These are phyloP conservation scores for Habroteleia sp. DNA, from an alignment of 2,888 invertebrate genomes.

Conservation along the genomic window DNA sequence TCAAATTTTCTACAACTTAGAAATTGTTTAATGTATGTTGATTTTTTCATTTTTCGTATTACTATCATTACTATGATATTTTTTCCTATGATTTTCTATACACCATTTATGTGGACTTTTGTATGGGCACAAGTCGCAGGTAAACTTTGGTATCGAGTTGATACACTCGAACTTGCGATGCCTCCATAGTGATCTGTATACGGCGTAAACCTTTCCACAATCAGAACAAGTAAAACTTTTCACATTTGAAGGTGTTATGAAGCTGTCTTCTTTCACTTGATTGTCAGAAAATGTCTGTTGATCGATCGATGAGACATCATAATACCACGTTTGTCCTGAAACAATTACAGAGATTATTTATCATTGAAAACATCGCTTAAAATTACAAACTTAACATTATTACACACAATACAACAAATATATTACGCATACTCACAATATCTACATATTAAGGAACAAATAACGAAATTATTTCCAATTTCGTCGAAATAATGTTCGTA, in stretches of 20 bases:
- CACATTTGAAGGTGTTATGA: constrained; percentile 8
- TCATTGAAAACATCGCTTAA: too few species aligned
- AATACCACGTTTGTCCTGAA: constrained; percentile 46
- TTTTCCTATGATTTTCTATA: constrained; percentile 74
- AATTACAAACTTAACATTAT: too few species aligned
- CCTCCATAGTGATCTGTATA: constrained; percentile 75
- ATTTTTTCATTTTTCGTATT: constrained; percentile 15
- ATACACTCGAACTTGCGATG: constrained; percentile 77
- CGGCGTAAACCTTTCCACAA: constrained; percentile 75
- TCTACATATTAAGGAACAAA: constrained; percentile 16
- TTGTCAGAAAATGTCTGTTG: constrained; percentile 10
- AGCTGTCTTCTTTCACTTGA: constrained; percentile 8
- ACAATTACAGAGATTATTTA: constrained; percentile 23
- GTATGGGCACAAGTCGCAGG: constrained; percentile 73
- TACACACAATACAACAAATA: too few species aligned
- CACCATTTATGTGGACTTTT: constrained; percentile 77
- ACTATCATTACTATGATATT: constrained; percentile 65
- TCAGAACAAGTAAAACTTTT: constrained; percentile 71
- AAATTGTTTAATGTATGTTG: too few species aligned
- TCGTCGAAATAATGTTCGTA: constrained; percentile 44
- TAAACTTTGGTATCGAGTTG: constrained; percentile 73
- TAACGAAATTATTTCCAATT: constrained; percentile 7
- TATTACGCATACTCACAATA: constrained; percentile 22
- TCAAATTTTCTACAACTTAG: too few species aligned
- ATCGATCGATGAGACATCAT: constrained; percentile 15